Evolutionary conservation across 2,888 invertebrate genomes (phyloP), one percentile per base, ranked within the genome.

Genomic region (Miltochrista miniata): DNA sequence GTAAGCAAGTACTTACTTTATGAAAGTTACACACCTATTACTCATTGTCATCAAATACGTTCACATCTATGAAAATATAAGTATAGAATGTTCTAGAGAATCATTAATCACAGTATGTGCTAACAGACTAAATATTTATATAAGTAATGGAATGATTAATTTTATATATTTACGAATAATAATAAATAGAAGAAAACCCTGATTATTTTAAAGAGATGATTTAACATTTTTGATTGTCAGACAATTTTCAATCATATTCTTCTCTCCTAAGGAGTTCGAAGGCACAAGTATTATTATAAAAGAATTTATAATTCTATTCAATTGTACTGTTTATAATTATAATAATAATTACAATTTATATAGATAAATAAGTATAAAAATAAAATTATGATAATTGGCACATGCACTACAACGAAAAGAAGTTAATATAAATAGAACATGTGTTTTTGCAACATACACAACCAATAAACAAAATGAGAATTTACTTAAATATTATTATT

Each of bases 41-140:
- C 79, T 85, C 74, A 74, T 81, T 76, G 63, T 79, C 73, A 63
- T 58, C 56, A 65, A 61, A 56, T 67, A 69, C 46, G 64, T 65
- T 66, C 80, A 76, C 79, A 81, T 72, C 73, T 76, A 74, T 61
- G 76, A 83, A 81, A 83, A 85, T 79, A 79, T 81, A 80, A 76
- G 55, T 72, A 70, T 65, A 69, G 63, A 70, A 68, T 69, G 59
- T 67, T 59, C 61, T 31, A 31, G 64, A 64, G 67, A 72, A 76
- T 72, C 73, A 83, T 88, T 83, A 88, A 89, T 89, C 87, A 89
- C 89, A 89, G 85, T 79, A 77, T 81, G 72, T 81, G 81, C 72
- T 79, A 81, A 80, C 72, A 76, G 70, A 77, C 78, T 81, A 81
- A 73, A 74, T 76, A 81, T 80, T 80, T 72, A 74, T 76, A 80